phyloP scores from a whole-genome alignment of 2,888 invertebrate species.

The Caenorhabditis sp. region DNA sequence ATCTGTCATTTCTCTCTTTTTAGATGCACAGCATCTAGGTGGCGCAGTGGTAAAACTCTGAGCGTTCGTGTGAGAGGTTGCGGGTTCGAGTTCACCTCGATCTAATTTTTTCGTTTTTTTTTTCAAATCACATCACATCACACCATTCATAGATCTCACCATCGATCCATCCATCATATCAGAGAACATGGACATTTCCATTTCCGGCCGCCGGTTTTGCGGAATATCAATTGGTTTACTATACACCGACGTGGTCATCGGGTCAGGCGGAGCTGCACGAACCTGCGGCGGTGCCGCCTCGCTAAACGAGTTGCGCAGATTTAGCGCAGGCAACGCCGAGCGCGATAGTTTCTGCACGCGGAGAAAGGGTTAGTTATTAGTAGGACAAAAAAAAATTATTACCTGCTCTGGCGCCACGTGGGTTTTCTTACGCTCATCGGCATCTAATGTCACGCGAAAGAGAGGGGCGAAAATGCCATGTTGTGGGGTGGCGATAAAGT shows the following conservation, averaged over 20 bases:
- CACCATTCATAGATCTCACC: conserved; percentile 22
- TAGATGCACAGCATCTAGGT: no score
- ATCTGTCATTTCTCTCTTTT: no score
- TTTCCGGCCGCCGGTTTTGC: conserved; percentile 33
- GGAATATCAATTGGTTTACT: conserved; percentile 27
- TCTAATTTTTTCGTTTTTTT: no score
- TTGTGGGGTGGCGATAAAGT: conserved; percentile 77
- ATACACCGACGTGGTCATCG: conserved; percentile 31
- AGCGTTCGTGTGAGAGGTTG: no score
- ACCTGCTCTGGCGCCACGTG: conserved; percentile 14
- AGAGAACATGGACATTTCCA: conserved; percentile 46
- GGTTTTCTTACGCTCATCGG: conserved; percentile 14
- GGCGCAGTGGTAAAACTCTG: no score
- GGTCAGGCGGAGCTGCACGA: conserved; percentile 10
- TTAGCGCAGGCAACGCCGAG: conserved; percentile 49
- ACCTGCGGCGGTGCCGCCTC: conserved; percentile 6
- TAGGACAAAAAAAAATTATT: not conserved
- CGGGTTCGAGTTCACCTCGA: no score
- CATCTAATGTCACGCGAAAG: conserved; percentile 40
- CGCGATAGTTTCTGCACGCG: conserved; percentile 48
- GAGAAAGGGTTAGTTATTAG: conserved; percentile 6
- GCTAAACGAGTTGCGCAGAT: conserved; percentile 36
- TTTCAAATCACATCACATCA: not conserved
- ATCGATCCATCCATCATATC: conserved; percentile 52
- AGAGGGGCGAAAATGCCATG: conserved; percentile 78